Base-by-base conservation (phyloP, 2,888 invertebrate species). In the Drosophila conformis region DNA sequence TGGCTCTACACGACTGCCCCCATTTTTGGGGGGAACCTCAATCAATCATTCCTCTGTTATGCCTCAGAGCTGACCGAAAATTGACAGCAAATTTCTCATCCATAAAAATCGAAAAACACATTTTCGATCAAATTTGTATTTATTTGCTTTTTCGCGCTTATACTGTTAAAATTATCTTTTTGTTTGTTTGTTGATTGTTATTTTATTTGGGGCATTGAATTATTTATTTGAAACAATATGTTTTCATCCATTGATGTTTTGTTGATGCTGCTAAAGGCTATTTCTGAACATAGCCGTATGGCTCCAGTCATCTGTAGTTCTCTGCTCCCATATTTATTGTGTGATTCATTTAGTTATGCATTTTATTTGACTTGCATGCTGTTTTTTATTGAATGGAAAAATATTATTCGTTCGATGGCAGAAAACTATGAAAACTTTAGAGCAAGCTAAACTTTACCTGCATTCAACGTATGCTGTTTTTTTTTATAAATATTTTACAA, bases 41-140 rank as follows among this genome's bases (percentile, higher is more conserved):
- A 75, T 69, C 60, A 61, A 69, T 57, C 57, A 53, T 57, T 63
- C 67, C 51, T 62, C 60, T 63, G 67, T 64, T 65, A 77, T 69
- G 49, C 74, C 81, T 75, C 78, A 71, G 68, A 64, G 64, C 65
- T 74, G 59, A 74, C 74, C 70, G 48, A 71, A 72, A 81, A 78
- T 70, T 59, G 60, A 59, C 64, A 80, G 61, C 69, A 82, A 78
- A 75, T 69, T 75, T 80, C 53, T 38, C 80, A 65, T 71, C 62
- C 36, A 72, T 80, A 77, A 76, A 82, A 77, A 74, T 74, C 73
- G 10, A 33, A 4, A 33, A 63, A 65, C 68, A 76, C 69, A 70
- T 75, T 77, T 71, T 75, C 53, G 49, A 29, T 46, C 25, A n/a
- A 48, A n/a, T 63, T 52, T 62, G 33, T 25, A 59, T 73, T 65